Evolutionary conservation across 2,113 vertebrate species (phyloP).

Genomic region (Elachura formosa): DNA sequence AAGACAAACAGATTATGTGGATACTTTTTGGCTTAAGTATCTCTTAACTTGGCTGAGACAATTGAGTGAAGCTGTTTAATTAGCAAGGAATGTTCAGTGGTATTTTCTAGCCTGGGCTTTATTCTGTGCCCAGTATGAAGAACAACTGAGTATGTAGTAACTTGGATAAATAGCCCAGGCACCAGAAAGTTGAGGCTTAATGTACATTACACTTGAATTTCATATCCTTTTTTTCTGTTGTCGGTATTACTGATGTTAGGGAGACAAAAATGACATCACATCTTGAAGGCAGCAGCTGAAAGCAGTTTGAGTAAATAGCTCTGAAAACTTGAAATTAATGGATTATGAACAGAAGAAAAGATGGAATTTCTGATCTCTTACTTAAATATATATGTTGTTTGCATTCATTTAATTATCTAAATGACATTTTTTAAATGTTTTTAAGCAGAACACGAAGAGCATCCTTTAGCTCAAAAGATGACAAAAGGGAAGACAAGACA

Average conservation of each 20-base stretch:
- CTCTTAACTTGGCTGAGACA: neutral
- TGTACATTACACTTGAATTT: neutral
- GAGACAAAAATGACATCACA: neutral
- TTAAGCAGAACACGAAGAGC: conserved; percentile 86
- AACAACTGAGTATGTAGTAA: neutral
- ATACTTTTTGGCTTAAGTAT: neutral
- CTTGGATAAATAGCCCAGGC: neutral
- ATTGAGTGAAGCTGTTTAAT: neutral
- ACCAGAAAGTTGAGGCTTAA: neutral
- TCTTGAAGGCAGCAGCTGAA: neutral
- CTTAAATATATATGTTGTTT: neutral
- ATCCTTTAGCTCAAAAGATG: conserved; percentile 90
- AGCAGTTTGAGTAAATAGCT: neutral
- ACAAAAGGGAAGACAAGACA: conserved; percentile 85
- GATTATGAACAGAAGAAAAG: neutral
- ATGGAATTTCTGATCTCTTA: neutral
- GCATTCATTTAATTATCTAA: neutral
- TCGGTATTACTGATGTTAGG: neutral
- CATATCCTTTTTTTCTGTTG: neutral
- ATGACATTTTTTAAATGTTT: neutral
- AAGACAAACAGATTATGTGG: neutral
- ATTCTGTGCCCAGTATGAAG: neutral
- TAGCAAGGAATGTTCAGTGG: neutral
- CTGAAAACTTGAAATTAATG: neutral
- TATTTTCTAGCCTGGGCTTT: neutral